phyloP scores from a whole-genome alignment of 2,888 invertebrate genomes.

The Cetonia aurata region DNA sequence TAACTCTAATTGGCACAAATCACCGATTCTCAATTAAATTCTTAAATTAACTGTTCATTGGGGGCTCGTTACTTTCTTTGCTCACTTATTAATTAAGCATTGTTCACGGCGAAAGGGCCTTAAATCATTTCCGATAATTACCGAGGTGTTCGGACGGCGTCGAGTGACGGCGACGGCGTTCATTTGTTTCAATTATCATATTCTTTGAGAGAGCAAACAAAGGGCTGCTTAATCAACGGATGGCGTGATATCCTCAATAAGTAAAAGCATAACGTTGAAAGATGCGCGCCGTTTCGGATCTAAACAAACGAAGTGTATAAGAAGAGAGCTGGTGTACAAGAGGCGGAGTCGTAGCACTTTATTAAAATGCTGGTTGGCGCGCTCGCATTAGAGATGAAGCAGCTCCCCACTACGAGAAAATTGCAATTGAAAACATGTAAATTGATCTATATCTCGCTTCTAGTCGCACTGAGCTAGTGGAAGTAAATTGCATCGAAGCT shows the following conservation, averaged over 20 bases:
- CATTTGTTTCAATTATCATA: conserved; percentile 35
- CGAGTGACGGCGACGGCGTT: conserved; percentile 19
- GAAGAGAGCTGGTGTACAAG: background rate
- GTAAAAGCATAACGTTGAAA: background rate
- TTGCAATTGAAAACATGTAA: conserved; percentile 17
- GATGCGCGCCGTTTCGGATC: background rate
- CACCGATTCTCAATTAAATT: conserved; percentile 42
- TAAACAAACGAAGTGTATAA: background rate
- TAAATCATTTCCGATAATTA: conserved; percentile 42
- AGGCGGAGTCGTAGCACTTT: background rate
- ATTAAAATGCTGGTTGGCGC: conserved; percentile 8
- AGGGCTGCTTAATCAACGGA: conserved; percentile 8
- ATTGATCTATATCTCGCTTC: background rate
- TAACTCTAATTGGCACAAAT: conserved; percentile 35
- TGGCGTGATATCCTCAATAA: conserved; percentile 27
- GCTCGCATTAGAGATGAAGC: background rate
- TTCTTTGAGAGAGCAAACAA: conserved; percentile 7
- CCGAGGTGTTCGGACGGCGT: conserved; percentile 15
- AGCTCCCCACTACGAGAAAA: background rate
- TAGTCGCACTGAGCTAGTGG: background rate
- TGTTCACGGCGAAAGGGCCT: conserved; percentile 33
- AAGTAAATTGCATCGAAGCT: background rate
- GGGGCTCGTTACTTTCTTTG: conserved; percentile 31
- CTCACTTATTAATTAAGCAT: conserved; percentile 45
- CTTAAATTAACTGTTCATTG: conserved; percentile 45